These are phyloP conservation scores for Petrocephalus schoutedeni DNA, from an alignment of 2,797 vertebrate species.

Conservation along the genomic window DNA sequence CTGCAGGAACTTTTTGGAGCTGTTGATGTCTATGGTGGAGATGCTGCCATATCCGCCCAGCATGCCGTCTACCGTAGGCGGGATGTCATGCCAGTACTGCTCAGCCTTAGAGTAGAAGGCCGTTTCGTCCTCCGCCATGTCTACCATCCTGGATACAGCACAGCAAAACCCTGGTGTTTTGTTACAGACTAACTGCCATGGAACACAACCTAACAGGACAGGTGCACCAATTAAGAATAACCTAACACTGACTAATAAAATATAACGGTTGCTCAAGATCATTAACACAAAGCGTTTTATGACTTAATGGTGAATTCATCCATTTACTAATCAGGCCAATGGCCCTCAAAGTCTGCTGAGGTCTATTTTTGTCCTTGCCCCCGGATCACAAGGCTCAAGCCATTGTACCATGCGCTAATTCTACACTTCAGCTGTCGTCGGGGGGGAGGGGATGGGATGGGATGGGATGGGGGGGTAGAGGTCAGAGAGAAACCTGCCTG, in stretches of 20 bases:
- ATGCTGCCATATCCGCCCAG: constrained; percentile 91
- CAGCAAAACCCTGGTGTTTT: not conserved
- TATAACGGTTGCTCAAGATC: not conserved
- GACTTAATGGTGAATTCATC: not conserved
- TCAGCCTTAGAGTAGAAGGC: constrained; percentile 87
- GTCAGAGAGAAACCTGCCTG: not conserved
- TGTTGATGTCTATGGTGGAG: constrained; percentile 86
- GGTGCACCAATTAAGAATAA: no score
- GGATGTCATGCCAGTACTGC: constrained; percentile 84
- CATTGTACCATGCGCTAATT: not conserved
- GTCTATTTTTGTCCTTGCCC: not conserved
- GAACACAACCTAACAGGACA: not conserved
- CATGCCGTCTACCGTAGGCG: constrained; percentile 91
- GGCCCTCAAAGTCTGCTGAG: not conserved
- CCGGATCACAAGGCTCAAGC: not conserved
- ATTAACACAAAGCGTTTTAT: not conserved
- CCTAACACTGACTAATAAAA: not conserved
- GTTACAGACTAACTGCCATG: not conserved
- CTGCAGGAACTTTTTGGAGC: constrained; percentile 86
- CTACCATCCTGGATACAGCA: constrained; percentile 65
- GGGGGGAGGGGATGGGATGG: not conserved
- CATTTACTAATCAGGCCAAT: not conserved
- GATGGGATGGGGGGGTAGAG: not conserved
- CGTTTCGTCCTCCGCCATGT: constrained; percentile 66
- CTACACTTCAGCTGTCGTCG: not conserved